Base-by-base conservation (phyloP, 2,113 vertebrate species). In the Heterocephalus glaber region DNA sequence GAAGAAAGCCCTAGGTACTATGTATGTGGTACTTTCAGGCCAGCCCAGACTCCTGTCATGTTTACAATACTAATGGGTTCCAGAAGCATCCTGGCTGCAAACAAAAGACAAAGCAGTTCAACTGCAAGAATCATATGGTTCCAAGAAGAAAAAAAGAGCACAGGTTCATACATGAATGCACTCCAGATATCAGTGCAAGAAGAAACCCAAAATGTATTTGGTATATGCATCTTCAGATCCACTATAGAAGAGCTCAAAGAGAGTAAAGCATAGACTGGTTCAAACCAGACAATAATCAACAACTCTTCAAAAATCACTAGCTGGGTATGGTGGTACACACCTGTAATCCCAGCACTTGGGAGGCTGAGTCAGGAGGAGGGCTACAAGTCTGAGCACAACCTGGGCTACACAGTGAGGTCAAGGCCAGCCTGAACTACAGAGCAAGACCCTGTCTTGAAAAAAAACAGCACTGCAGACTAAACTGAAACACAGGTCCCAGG, bases 51-150 rank as follows among this genome's bases (percentile, higher is more conserved):
- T 41, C 30, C 30, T 1, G 5, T 41, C 58, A 38, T 8, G 44
- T 56, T 77, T 65, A 90, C 38, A 66, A 52, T 33, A 61, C 0
- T 13, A 16, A 20, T 16, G 52, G 0, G 0, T 49, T 83, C 89
- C 92, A 91, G 60, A 90, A 95, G 66, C 94, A 94, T 38, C 49
- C 24, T 10, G 9, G 6, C 63, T 81, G 35, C 65, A n/a, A 68
- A 82, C 56, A 92, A 80, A 96, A 94, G 72, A 70, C 77, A 83
- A 86, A 26, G 44, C 13, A 28, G 35, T 28, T 52, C 7, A 1
- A 76, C 86, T n/a, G 47, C 49, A 11, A 8, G 74, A 9, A 7
- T 20, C 9, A 0, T 0, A 33, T 33, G 20, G 22, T 58, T 89
- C 56, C 82, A 88, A 88, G 47, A 85, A 95, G 5, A 30, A 58